Evolutionary conservation across 92 coral and sea anemone genomes (phyloP), one percentile per base, ranked within the genome.

Genomic region (Chrysogorgia sp.): DNA sequence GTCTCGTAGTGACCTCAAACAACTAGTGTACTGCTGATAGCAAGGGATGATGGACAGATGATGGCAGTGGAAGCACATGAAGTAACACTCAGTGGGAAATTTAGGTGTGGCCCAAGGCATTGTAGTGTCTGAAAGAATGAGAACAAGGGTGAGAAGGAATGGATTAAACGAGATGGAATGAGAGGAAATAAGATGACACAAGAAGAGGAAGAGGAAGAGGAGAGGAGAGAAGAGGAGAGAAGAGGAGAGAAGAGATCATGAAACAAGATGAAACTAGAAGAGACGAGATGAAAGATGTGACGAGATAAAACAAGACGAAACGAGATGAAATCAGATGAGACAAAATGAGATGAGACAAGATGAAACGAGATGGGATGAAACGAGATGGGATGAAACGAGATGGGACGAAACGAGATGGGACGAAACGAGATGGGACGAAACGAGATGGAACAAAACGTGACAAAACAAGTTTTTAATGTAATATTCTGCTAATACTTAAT

Each of bases 71-170:
- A 83, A 83, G 15, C 97, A 87, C 98, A 94, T 91, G 76, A 90
- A 94, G 87, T 91, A 94, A 78, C 98, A 94, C 60, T 94, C 98
- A 0, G 98, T 94, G 20, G 96, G 98, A 67, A 94, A 94, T 69
- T 94, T 94, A 7, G 92, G 93, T 24, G 90, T 85, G 30, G 76
- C 52, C 97, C 92, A 90, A 7, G 81, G 65, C 48, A 67, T 76
- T 56, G 55, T 82, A 30, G 81, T 58, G 25, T 77, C 87, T 84
- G 61, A 34, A 60, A 19, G 24, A 64, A 6, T 2, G 24, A 31
- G 30, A 30, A 13, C 2, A 15, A 35, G 40, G 15, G 0, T 14
- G 21, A 14, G 56, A 1, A 48, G 6, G 56, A 48, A 48, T 6
- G 0, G n/a, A n/a, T 13, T 20, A 58, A 58, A 43, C 10, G 50